phyloP scores from a whole-genome alignment of 2,888 invertebrate genomes.

The Drosophila flavopinicola region DNA sequence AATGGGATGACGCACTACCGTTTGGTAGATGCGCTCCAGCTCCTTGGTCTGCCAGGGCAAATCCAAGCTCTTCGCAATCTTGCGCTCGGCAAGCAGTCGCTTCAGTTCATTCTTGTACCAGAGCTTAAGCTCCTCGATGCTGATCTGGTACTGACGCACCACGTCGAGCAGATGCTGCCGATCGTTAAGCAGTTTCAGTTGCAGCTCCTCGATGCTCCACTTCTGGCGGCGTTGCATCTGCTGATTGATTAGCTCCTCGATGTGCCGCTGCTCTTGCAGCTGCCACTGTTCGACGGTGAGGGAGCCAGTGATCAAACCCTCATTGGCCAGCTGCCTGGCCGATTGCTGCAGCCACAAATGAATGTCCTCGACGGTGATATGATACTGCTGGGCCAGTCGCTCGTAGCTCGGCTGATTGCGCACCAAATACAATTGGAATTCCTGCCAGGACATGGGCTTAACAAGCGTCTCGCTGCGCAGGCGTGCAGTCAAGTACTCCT shows the following conservation, averaged over 20 bases:
- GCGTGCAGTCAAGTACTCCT: conserved; percentile 66
- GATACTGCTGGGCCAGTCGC: conserved; percentile 72
- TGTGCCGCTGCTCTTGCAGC: conserved; percentile 66
- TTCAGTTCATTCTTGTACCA: conserved; percentile 80
- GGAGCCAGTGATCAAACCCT: conserved; percentile 67
- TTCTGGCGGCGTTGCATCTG: conserved; percentile 65
- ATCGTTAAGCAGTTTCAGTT: conserved; percentile 71
- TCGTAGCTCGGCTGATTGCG: conserved; percentile 69
- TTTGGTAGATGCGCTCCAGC: conserved; percentile 73
- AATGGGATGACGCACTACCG: conserved; percentile 62
- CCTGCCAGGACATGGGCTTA: conserved; percentile 72
- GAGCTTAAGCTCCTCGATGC: conserved; percentile 67
- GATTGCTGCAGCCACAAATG: conserved; percentile 73
- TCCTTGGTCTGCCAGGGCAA: conserved; percentile 79
- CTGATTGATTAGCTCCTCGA: conserved; percentile 75
- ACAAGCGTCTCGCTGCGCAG: conserved; percentile 64
- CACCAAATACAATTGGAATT: conserved; percentile 74
- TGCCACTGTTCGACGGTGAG: conserved; percentile 74
- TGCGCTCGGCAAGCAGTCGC: conserved; percentile 65
- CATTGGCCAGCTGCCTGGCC: conserved; percentile 57
- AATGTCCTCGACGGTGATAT: conserved; percentile 77
- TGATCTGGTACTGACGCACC: conserved; percentile 71
- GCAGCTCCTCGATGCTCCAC: conserved; percentile 82
- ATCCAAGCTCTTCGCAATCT: conserved; percentile 64
- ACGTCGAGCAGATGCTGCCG: conserved; percentile 66